Evolutionary conservation across 1,140 invertebrate genomes (phyloP).

Genomic region (Drosophila nigromelanica): DNA sequence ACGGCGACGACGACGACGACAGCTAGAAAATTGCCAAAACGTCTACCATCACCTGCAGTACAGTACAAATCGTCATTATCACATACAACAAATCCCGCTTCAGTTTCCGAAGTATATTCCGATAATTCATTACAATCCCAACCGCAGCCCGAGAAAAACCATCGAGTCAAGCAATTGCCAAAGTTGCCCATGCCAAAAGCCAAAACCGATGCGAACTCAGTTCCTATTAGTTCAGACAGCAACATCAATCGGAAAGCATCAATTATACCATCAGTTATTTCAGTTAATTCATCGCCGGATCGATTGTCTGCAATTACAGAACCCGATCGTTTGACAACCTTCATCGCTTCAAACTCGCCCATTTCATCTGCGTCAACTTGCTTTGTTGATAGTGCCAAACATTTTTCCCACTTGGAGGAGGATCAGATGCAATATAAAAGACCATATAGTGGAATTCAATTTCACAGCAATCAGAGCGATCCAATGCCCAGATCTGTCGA

Average conservation of each 20-base stretch:
- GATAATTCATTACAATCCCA: constrained; percentile 17
- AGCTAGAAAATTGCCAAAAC: constrained; percentile 81
- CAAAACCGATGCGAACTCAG: constrained; percentile 10
- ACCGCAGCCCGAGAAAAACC: constrained; percentile 29
- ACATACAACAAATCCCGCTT: not conserved
- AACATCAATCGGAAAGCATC: not conserved
- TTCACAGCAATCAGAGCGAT: not conserved
- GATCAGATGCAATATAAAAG: not conserved
- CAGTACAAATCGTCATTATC: constrained; percentile 38
- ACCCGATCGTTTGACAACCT: not conserved
- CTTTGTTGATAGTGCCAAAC: constrained; percentile 1
- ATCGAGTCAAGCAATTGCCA: constrained; percentile 66
- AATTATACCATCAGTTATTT: not conserved
- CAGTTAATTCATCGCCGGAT: constrained; percentile 18
- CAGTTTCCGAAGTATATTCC: constrained; percentile 16
- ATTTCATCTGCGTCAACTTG: not conserved
- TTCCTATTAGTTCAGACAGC: constrained; percentile 30
- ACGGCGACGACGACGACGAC: constrained; percentile 31
- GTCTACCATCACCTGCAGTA: constrained; percentile 54
- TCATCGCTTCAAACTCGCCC: constrained; percentile 1
- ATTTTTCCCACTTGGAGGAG: not conserved
- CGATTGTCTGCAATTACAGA: not conserved
- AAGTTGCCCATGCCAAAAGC: constrained; percentile 54
- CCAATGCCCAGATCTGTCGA: not conserved
- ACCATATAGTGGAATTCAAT: not conserved